Conservation (phyloP, 2,797 vertebrate species). For the Cygnus olor region DNA sequence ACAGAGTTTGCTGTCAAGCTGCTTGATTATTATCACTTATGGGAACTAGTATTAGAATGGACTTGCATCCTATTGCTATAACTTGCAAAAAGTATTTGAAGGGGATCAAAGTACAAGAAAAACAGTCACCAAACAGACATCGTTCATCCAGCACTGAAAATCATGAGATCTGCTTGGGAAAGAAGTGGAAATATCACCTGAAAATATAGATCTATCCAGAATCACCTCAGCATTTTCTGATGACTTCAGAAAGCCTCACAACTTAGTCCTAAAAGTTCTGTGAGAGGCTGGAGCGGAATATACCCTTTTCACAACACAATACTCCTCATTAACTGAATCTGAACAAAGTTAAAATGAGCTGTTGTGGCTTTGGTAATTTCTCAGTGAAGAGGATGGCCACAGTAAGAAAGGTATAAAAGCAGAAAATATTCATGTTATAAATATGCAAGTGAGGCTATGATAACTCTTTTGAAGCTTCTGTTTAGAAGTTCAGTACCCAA, state of each 20-base stretch:
- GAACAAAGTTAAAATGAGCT: background rate
- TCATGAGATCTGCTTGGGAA: background rate
- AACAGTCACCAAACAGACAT: background rate
- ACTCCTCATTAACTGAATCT: background rate
- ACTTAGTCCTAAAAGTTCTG: background rate
- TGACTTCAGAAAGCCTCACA: background rate
- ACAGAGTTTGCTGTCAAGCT: background rate
- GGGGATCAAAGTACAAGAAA: background rate
- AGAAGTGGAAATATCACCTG: background rate
- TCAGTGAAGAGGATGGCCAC: background rate
- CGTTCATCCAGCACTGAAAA: background rate
- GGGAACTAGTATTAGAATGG: background rate
- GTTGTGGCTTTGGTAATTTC: background rate
- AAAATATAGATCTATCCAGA: background rate
- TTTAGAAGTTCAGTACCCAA: background rate
- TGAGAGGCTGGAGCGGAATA: background rate
- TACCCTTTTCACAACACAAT: rapidly evolving
- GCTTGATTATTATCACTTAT: background rate
- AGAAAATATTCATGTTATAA: background rate
- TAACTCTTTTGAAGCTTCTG: background rate
- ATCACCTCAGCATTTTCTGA: background rate
- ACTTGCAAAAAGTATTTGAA: background rate
- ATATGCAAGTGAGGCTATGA: background rate
- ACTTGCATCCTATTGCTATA: background rate
- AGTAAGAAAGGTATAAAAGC: background rate